Percentiles rank a stretch among this genome's conserved stretches.
Evolutionary conservation across 2,888 invertebrate genomes (phyloP).

Genomic region (Eumerus sabulonum): DNA sequence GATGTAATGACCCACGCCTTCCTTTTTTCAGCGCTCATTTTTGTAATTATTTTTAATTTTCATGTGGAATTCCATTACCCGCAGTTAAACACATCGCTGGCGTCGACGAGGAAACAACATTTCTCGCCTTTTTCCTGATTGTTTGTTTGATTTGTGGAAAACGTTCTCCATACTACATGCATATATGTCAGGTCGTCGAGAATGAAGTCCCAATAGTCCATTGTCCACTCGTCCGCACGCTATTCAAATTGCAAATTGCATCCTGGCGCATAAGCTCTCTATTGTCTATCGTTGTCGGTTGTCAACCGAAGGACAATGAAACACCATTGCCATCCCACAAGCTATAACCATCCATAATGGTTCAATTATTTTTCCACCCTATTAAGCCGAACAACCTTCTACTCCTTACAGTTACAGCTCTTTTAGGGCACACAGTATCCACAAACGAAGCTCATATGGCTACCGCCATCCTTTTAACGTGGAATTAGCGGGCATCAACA

Average conservation of each 20-base stretch:
- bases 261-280: background rate
- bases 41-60: constrained; percentile 54
- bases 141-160: constrained; percentile 20
- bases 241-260: too few relatives aligned
- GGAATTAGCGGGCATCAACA: constrained; percentile 9
- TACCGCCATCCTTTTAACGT: background rate
- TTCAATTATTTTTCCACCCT: constrained; percentile 91
- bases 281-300: constrained; percentile 39
- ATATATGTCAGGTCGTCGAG: constrained; percentile 34
- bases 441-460: constrained; percentile 8
- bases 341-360: constrained; percentile 72
- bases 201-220: background rate
- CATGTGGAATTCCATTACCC: constrained; percentile 30
- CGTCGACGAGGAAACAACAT: constrained; percentile 15
- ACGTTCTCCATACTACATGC: constrained; percentile 15
- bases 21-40: background rate
- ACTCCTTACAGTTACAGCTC: constrained; percentile 64
- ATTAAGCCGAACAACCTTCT: constrained; percentile 82
- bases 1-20: constrained; percentile 28
- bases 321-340: constrained; percentile 22
- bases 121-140: constrained; percentile 32
- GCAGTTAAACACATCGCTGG: constrained; percentile 11
- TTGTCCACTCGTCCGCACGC: too few relatives aligned
- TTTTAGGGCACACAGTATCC: constrained; percentile 13
- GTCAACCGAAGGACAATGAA: background rate